These are phyloP conservation scores for Carcina quercana DNA, from an alignment of 2,888 invertebrate species.

Conservation along the genomic window DNA sequence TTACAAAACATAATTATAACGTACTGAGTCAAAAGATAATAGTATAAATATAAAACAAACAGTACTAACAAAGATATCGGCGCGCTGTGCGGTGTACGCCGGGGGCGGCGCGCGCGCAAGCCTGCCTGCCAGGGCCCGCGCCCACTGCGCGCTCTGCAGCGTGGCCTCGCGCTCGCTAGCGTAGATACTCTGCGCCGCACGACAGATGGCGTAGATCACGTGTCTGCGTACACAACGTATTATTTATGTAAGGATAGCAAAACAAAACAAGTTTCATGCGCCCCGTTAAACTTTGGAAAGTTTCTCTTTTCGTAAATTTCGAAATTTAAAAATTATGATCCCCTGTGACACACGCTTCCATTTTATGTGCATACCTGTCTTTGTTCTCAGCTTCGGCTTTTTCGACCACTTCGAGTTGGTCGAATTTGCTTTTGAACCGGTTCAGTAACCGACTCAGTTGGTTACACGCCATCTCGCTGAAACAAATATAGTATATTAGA, in stretches of 20 bases:
- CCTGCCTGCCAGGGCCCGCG: slow-evolving; percentile 78
- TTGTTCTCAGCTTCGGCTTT: no score
- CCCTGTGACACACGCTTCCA: no score
- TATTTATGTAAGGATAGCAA: no score
- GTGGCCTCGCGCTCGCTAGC: slow-evolving; percentile 86
- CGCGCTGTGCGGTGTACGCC: slow-evolving; percentile 26
- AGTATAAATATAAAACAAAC: no score
- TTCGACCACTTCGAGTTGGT: no score
- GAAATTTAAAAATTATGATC: no score
- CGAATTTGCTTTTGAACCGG: slow-evolving; percentile 77
- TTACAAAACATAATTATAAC: no score
- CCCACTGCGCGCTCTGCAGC: slow-evolving; percentile 86
- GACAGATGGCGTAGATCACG: slow-evolving; percentile 75
- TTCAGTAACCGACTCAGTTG: slow-evolving; percentile 66
- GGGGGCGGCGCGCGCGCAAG: slow-evolving; percentile 38
- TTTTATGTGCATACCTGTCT: no score
- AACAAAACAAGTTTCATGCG: no score
- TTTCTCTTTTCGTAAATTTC: no score
- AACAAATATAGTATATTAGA: background rate
- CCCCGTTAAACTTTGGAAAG: no score
- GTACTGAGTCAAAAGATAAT: no score
- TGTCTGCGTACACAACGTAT: slow-evolving; percentile 24
- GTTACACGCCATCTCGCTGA: slow-evolving; percentile 58
- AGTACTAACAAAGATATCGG: slow-evolving; percentile 39
- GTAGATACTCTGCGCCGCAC: slow-evolving; percentile 86